Conservation (phyloP, 2,888 invertebrate genomes). For the Falcaria lacertinaria region DNA sequence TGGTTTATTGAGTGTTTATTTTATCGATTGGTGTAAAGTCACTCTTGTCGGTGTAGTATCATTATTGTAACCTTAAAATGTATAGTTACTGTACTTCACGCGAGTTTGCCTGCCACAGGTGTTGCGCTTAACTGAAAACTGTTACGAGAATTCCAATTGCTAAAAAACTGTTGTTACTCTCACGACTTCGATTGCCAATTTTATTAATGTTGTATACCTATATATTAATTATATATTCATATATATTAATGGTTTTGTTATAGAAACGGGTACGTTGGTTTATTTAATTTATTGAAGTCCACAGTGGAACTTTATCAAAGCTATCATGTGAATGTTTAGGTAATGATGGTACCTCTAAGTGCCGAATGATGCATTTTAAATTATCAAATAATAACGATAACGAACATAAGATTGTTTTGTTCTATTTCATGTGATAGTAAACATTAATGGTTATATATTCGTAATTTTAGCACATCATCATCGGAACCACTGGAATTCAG, state of each 20-base stretch:
- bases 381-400: constrained; percentile 60
- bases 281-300: constrained; percentile 23
- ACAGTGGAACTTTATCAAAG: constrained; percentile 36
- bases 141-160: no score
- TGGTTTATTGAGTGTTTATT: constrained; percentile 42
- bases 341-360: constrained; percentile 51
- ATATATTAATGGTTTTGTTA: constrained; percentile 18
- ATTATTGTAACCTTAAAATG: constrained; percentile 22
- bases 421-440: no score
- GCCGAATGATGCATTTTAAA: constrained; percentile 64
- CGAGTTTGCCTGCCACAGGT: background rate
- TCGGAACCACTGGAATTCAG: no score
- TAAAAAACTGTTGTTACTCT: constrained; percentile 2
- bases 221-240: no score
- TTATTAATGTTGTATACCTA: no score
- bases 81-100: constrained; percentile 15
- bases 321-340: constrained; percentile 54
- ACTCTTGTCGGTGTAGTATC: constrained; percentile 41
- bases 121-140: background rate
- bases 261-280: constrained; percentile 40
- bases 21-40: constrained; percentile 52
- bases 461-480: no score
- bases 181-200: constrained; percentile 1
- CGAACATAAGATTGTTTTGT: constrained; percentile 39
- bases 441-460: no score